These are phyloP conservation scores for Theretra japonica DNA, from an alignment of 2,888 invertebrate genomes.

Conservation along the genomic window DNA sequence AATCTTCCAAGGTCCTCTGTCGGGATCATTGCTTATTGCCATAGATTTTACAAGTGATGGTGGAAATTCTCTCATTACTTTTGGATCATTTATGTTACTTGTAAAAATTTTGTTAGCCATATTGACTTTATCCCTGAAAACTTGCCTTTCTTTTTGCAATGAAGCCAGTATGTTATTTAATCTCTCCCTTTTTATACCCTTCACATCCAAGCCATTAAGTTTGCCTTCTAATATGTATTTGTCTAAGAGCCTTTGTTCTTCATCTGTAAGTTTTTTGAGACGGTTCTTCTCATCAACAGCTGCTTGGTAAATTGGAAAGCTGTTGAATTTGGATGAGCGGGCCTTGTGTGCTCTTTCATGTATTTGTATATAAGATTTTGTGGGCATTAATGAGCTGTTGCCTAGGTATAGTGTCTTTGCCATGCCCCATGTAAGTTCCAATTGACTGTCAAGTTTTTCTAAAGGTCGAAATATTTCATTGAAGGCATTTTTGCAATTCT, in stretches of 20 bases:
- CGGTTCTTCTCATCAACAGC: slow-evolving; percentile 84
- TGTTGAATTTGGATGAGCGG: slow-evolving; percentile 89
- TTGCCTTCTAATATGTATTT: slow-evolving; percentile 93
- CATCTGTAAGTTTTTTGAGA: slow-evolving; percentile 77
- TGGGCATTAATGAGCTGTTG: slow-evolving; percentile 91
- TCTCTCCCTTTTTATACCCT: slow-evolving; percentile 77
- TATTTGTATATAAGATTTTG: slow-evolving; percentile 90
- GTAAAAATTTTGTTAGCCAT: slow-evolving; percentile 87
- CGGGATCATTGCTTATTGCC: slow-evolving; percentile 85
- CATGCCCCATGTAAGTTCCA: slow-evolving; percentile 94
- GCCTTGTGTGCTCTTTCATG: slow-evolving; percentile 92
- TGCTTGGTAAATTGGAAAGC: slow-evolving; percentile 87
- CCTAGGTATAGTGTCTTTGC: slow-evolving; percentile 93
- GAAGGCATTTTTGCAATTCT: slow-evolving; percentile 85
- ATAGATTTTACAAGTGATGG: slow-evolving; percentile 87
- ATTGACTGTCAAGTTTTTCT: slow-evolving; percentile 88
- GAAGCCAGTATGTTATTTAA: slow-evolving; percentile 78
- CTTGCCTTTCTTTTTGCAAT: slow-evolving; percentile 82
- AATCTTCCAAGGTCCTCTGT: slow-evolving; percentile 93
- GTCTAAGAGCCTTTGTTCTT: slow-evolving; percentile 89
- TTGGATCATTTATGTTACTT: slow-evolving; percentile 87
- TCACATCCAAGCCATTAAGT: slow-evolving; percentile 91
- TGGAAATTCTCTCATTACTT: slow-evolving; percentile 90
- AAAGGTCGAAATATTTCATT: slow-evolving; percentile 89
- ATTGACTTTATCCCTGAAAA: slow-evolving; percentile 88